These are phyloP conservation scores for Apogon hyalosoma DNA, from an alignment of 2,797 vertebrate species.

Conservation along the genomic window DNA sequence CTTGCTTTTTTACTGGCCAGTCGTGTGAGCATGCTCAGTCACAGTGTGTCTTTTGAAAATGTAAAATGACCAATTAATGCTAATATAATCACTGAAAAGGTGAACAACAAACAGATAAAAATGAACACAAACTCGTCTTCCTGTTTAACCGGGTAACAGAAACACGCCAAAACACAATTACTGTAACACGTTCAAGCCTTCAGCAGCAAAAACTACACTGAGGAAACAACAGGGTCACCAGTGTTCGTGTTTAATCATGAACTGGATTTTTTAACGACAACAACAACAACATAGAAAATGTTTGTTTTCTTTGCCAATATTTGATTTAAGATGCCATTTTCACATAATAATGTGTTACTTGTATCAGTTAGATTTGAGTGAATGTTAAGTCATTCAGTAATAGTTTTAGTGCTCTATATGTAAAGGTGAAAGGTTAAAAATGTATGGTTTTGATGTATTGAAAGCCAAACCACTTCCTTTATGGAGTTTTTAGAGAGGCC, in stretches of 20 bases:
- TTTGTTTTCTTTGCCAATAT: constrained; percentile 28
- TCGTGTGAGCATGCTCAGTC: constrained; percentile 27
- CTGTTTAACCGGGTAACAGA: constrained; percentile 45
- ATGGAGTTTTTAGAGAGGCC: constrained; percentile 23
- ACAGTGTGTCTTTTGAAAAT: constrained; percentile 48
- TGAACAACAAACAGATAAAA: constrained; percentile 4
- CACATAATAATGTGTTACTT: constrained; percentile 21
- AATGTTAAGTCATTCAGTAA: constrained; percentile 29
- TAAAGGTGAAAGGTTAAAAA: constrained; percentile 19
- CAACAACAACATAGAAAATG: constrained; percentile 20
- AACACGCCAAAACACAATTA: constrained; percentile 18
- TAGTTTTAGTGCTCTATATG: constrained; percentile 20
- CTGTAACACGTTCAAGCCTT: constrained; percentile 49
- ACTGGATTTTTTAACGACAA: constrained; percentile 66
- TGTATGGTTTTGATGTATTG: constrained; percentile 20
- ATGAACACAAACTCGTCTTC: constrained; percentile 59
- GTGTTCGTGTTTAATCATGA: constrained; percentile 69
- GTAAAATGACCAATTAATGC: constrained; percentile 5
- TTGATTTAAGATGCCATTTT: constrained; percentile 33
- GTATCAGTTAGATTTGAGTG: constrained; percentile 15
- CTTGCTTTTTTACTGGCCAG: constrained; percentile 43
- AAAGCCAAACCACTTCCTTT: constrained; percentile 48
- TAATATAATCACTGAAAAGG: constrained; percentile 5
- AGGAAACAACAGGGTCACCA: constrained; percentile 72
- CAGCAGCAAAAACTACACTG: constrained; percentile 46